phyloP scores from a whole-genome alignment of 53 echinoderm and acorn worm species.

The Mesocentrotus franciscanus region DNA sequence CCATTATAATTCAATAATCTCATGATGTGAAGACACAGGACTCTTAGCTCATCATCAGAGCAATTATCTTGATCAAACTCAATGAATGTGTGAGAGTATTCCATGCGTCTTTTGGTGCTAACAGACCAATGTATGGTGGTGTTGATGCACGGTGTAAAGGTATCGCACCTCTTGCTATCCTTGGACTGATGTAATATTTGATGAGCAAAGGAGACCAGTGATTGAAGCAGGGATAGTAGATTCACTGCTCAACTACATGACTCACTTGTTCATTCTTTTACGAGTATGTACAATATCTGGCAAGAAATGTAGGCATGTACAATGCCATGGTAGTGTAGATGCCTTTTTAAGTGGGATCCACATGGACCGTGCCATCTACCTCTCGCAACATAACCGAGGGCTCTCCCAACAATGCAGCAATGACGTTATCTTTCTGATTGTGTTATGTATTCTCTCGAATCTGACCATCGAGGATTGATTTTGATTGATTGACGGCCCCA shows the following conservation, averaged over 20 bases:
- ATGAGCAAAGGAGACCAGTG: not conserved
- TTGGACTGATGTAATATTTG: not conserved
- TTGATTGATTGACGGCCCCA: not conserved
- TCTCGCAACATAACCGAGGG: not conserved
- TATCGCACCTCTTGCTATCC: too few species aligned
- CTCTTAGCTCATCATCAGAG: not conserved
- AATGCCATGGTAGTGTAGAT: not conserved
- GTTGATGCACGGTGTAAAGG: too few species aligned
- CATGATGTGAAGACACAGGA: not conserved
- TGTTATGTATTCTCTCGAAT: not conserved
- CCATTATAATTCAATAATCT: not conserved
- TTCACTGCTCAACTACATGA: not conserved
- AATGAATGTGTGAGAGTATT: not conserved
- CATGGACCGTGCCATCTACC: not conserved
- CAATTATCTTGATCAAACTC: not conserved
- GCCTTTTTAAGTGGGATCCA: slow-evolving; percentile 1
- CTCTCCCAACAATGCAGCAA: not conserved
- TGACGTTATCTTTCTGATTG: not conserved
- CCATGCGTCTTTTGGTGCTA: not conserved
- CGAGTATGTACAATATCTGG: not conserved
- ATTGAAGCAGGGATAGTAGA: not conserved
- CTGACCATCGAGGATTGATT: not conserved
- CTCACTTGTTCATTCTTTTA: not conserved
- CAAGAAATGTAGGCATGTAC: not conserved
- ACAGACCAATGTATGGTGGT: not conserved